Percentiles rank a stretch among this genome's conserved stretches.
These are phyloP conservation scores for Hemiprocne comata DNA, from an alignment of 2,113 vertebrate species.

Conservation along the genomic window DNA sequence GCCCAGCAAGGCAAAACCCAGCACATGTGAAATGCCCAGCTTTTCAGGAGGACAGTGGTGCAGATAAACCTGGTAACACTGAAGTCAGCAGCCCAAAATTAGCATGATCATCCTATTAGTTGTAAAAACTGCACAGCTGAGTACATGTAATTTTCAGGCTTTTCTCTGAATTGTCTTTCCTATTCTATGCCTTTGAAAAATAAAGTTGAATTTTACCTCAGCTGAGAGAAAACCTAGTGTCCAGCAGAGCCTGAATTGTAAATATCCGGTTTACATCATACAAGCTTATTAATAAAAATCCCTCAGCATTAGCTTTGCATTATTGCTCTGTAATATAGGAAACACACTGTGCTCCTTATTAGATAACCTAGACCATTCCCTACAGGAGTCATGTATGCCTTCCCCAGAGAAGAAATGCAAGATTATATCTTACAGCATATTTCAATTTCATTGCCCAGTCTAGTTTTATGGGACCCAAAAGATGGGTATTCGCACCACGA, in stretches of 20 bases:
- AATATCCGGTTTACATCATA: not conserved
- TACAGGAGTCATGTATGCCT: not conserved
- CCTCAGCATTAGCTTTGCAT: not conserved
- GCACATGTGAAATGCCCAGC: accelerated
- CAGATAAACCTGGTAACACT: not conserved
- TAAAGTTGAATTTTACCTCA: not conserved
- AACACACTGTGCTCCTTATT: not conserved
- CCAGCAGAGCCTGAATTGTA: not conserved
- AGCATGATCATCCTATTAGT: not conserved
- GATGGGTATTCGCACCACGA: not conserved
- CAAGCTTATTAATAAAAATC: slow-evolving; percentile 11
- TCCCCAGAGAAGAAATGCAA: slow-evolving; percentile 24
- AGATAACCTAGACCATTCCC: not conserved
- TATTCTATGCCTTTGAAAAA: not conserved
- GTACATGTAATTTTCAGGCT: not conserved
- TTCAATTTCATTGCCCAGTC: slow-evolving; percentile 38
- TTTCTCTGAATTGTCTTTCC: not conserved
- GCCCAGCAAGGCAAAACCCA: not conserved
- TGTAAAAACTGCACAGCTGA: not conserved
- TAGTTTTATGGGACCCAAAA: slow-evolving; percentile 19
- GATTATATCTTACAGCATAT: slow-evolving; percentile 2
- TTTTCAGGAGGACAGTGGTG: not conserved
- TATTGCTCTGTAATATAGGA: not conserved
- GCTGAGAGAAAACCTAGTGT: not conserved
- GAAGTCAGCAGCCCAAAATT: not conserved